Conservation (phyloP, 2,888 invertebrate species). For the Caenorhabditis imperialis region DNA sequence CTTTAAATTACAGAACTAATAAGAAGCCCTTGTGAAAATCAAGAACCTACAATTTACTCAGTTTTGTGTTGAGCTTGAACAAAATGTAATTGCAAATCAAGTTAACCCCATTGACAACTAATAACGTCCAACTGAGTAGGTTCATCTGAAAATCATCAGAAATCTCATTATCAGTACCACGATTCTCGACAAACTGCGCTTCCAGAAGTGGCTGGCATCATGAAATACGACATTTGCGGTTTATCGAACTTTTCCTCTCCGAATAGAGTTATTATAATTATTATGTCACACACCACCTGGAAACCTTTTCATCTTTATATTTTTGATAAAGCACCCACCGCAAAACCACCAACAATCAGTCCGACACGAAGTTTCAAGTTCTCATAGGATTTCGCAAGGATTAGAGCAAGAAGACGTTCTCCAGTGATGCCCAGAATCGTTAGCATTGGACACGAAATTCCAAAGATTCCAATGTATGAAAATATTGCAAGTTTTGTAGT, state of each 20-base stretch:
- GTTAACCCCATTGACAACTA: conserved; percentile 10
- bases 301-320: not conserved
- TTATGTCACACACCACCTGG: not conserved
- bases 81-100: conserved; percentile 18
- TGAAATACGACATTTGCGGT: conserved; percentile 23
- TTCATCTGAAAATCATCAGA: conserved; percentile 22
- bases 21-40: not conserved
- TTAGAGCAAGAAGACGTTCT: conserved; percentile 15
- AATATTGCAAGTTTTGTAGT: not conserved
- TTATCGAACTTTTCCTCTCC: conserved; percentile 18
- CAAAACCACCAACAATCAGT: conserved; percentile 11
- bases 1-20: not conserved
- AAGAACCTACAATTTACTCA: conserved; percentile 4
- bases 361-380: conserved; percentile 3
- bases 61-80: not conserved
- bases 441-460: conserved; percentile 10
- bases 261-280: not conserved
- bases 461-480: conserved; percentile 10
- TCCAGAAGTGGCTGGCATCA: conserved; percentile 24
- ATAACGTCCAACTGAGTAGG: conserved; percentile 2
- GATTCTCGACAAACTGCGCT: not conserved
- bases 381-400: conserved; percentile 18
- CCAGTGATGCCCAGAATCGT: conserved; percentile 10
- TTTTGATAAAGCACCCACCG: not conserved
- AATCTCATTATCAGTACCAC: not conserved